These are phyloP conservation scores for Dasysyrphus tricinctus DNA, from an alignment of 2,888 invertebrate genomes.

Conservation along the genomic window DNA sequence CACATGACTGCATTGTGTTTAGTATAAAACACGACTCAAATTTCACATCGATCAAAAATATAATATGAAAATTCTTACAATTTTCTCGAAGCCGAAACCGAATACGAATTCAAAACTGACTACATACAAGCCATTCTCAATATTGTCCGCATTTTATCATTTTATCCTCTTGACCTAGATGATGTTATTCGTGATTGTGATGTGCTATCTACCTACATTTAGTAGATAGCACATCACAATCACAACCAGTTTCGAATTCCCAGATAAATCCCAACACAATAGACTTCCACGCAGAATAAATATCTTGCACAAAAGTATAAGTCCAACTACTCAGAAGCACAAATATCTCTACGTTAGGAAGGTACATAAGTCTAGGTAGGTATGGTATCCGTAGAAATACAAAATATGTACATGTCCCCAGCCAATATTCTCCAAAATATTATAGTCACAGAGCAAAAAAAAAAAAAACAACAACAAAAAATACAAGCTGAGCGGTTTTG, in stretches of 20 bases:
- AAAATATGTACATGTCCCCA: neutral
- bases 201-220: neutral
- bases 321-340: slow-evolving; percentile 2
- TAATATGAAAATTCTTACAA: slow-evolving; percentile 2
- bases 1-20: neutral
- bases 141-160: slow-evolving; percentile 8
- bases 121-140: neutral
- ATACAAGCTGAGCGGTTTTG: slow-evolving; percentile 1
- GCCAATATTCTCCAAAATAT: neutral
- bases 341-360: neutral
- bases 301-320: neutral
- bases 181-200: no score
- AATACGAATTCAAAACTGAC: neutral
- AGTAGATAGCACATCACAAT: neutral
- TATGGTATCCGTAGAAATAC: neutral
- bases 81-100: neutral
- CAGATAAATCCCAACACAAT: slow-evolving; percentile 12
- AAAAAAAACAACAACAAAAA: no score
- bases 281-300: neutral
- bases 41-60: neutral
- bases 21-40: neutral
- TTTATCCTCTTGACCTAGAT: slow-evolving; percentile 13
- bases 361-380: neutral
- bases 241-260: neutral
- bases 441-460: neutral